Percentiles rank a stretch among this genome's conserved stretches.
Evolutionary conservation across 1,140 invertebrate genomes (phyloP).

Genomic region (Hypsibius dujardini): DNA sequence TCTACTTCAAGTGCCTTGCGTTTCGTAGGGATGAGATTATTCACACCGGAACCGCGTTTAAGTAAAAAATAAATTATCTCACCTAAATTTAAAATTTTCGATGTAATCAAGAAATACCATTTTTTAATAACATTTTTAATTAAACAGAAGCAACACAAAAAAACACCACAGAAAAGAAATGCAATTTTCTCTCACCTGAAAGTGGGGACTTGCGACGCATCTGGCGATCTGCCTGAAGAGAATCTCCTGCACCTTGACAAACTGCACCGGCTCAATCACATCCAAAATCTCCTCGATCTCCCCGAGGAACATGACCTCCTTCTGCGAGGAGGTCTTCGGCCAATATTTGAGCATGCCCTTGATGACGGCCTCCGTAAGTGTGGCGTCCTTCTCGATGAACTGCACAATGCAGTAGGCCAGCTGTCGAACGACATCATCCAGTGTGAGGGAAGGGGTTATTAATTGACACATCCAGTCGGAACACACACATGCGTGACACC

Average conservation of each 20-base stretch:
- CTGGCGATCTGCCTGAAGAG: conserved; percentile 81
- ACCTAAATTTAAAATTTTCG: too few relatives aligned
- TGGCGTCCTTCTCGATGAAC: conserved; percentile 87
- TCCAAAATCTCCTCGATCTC: conserved; percentile 88
- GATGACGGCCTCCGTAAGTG: conserved; percentile 77
- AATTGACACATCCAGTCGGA: not conserved
- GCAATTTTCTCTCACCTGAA: conserved; percentile 50
- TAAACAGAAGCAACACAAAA: too few relatives aligned
- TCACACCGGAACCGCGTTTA: too few relatives aligned
- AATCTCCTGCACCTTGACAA: conserved; percentile 86
- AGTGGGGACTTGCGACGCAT: conserved; percentile 89
- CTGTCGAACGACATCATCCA: conserved; percentile 42
- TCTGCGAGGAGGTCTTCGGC: conserved; percentile 96
- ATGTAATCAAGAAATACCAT: too few relatives aligned
- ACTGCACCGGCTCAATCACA: conserved; percentile 89
- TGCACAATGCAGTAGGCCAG: conserved; percentile 91
- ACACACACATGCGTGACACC: not conserved
- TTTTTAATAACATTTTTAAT: too few relatives aligned
- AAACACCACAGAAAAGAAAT: not conserved
- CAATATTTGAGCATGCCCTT: conserved; percentile 83
- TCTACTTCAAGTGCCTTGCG: too few relatives aligned
- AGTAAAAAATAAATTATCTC: too few relatives aligned
- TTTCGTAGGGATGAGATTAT: too few relatives aligned
- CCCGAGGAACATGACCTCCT: conserved; percentile 94
- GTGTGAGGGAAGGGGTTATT: too few relatives aligned